These are phyloP conservation scores for Cynopterus brachyotis DNA, from an alignment of 2,113 vertebrate species.

Conservation along the genomic window DNA sequence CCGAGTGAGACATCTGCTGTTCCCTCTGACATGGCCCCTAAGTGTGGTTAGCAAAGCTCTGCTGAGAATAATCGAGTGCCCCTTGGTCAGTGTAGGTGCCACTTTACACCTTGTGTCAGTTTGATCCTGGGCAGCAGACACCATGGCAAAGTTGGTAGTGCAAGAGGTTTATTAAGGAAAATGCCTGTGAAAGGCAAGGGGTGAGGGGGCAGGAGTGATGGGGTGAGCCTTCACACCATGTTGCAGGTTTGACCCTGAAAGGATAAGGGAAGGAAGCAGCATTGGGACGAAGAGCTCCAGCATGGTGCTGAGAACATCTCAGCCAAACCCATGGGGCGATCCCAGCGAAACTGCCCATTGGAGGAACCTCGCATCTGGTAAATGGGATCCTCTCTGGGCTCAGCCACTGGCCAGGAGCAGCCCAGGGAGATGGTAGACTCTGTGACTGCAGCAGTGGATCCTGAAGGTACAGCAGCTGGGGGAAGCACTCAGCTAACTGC, in stretches of 20 bases:
- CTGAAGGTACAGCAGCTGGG: neutral
- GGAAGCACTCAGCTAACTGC: neutral
- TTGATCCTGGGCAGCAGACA: neutral
- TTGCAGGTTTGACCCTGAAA: neutral
- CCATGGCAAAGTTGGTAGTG: neutral
- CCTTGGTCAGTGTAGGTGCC: too few relatives aligned
- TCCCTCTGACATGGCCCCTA: neutral
- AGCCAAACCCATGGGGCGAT: neutral
- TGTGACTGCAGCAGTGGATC: neutral
- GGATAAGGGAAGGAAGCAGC: too few relatives aligned
- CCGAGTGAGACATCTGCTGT: neutral
- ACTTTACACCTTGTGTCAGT: fast-evolving
- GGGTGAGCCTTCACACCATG: neutral
- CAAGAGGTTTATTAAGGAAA: neutral
- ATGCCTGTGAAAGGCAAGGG: neutral
- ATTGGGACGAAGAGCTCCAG: neutral
- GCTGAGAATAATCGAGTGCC: neutral
- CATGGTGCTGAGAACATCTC: neutral
- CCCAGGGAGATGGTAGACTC: neutral
- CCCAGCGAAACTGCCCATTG: neutral
- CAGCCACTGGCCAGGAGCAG: neutral
- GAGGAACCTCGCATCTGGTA: neutral
- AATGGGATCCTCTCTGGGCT: neutral
- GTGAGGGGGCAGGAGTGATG: neutral
- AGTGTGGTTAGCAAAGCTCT: neutral